Evolutionary conservation across 2,797 vertebrate genomes (phyloP).

Genomic region (Melopsittacus undulatus): DNA sequence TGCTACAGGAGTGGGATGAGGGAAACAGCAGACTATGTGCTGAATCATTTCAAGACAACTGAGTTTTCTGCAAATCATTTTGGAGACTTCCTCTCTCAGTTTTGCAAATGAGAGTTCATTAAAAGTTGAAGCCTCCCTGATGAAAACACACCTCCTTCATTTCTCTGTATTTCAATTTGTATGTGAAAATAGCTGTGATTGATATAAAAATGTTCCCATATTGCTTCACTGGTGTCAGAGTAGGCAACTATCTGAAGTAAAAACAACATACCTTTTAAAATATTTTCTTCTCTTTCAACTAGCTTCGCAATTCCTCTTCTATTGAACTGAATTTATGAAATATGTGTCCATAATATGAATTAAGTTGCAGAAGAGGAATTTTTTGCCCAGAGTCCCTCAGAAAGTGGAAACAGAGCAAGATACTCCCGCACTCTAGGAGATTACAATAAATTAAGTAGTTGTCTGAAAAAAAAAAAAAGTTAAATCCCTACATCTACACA

Average conservation of each 20-base stretch:
- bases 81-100: neutral
- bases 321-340: neutral
- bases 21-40: neutral
- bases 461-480: neutral
- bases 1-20: fast-evolving
- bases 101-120: neutral
- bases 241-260: neutral
- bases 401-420: neutral
- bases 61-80: neutral
- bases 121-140: neutral
- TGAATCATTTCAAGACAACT: fast-evolving
- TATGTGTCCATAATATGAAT: neutral
- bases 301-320: neutral
- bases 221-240: neutral
- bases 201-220: neutral
- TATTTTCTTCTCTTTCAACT: neutral
- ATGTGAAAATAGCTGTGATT: neutral
- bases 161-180: neutral
- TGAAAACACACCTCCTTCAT: fast-evolving
- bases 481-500: neutral
- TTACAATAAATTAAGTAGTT: neutral
- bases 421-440: neutral
- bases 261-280: neutral
- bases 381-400: neutral
- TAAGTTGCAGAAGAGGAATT: neutral